Evolutionary conservation across 2,888 invertebrate species (phyloP), one percentile per base, ranked within the genome.

Genomic region (Aradus depressus): DNA sequence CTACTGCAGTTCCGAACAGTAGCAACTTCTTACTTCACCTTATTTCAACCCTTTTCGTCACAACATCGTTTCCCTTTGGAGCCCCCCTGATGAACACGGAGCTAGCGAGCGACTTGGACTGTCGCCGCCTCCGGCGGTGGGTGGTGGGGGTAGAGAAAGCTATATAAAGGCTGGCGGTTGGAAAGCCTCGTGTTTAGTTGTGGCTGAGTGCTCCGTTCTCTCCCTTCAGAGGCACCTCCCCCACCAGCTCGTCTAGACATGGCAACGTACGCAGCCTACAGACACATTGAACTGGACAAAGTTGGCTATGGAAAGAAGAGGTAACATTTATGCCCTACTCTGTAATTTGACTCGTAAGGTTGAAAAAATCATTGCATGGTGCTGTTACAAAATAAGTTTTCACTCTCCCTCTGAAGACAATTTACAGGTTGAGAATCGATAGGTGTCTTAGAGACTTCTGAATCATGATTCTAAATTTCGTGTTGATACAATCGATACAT

Each of bases 251-350:
- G 31, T 12, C n/a, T 41, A 25, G 34, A 35, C 18, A 87, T 90
- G 89, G 89, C 89, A 69, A 85, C 89, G 68, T 90, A 89, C 76
- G 87, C 89, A 68, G 82, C 87, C 62, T 90, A 88, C 76, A 85
- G 89, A 74, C 89, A 90, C 74, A 83, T 91, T 71, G 90, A 90
- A 74, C 81, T 91, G 64, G 89, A 89, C 78, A 88, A 89, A 73
- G 84, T 90, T 69, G 90, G 90, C 70, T 85, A 84, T 72, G 87
- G 89, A 69, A 91, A 91, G 74, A 87, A 87, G 74, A 86, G 89
- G 90, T 90, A 74, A 75, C 1, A 16, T 4, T n/a, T n/a, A 26
- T 5, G n/a, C 18, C 32, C 22, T 26, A 35, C 35, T 16, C 34
- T 45, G 14, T 14, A n/a, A 4, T 25, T 3, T 5, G 4, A 8